Percentiles rank a stretch among this genome's conserved stretches.
phyloP scores from a whole-genome alignment of 1,140 invertebrate species.

The Gonatopus flavifemur region DNA sequence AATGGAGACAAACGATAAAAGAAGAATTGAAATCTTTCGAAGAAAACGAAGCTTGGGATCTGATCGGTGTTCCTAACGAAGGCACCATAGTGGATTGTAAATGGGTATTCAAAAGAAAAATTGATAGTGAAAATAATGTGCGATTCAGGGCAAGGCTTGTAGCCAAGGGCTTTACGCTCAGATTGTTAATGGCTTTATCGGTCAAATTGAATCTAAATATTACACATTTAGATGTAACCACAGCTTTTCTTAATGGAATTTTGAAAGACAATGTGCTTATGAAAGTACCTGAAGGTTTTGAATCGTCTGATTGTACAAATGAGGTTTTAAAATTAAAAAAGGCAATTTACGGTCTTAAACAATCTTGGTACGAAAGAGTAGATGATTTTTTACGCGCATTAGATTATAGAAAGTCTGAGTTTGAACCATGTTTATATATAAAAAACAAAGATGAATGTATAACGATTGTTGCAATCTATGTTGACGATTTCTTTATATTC shows the following conservation, averaged over 20 bases:
- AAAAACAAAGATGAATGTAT: constrained; percentile 41
- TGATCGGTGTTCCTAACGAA: constrained; percentile 17
- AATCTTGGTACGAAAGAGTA: no score
- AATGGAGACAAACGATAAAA: constrained; percentile 16
- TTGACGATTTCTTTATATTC: constrained; percentile 1
- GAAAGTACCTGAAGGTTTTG: constrained; percentile 44
- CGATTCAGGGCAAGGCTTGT: constrained; percentile 53
- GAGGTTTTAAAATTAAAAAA: constrained; percentile 39
- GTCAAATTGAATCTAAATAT: constrained; percentile 21
- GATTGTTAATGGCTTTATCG: constrained; percentile 27
- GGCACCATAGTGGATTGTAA: constrained; percentile 29
- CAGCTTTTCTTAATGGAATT: constrained; percentile 51
- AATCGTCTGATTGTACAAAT: constrained; percentile 7
- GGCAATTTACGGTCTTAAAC: constrained; percentile 50
- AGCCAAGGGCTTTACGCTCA: constrained; percentile 48
- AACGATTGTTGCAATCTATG: constrained; percentile 25
- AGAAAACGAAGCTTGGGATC: constrained; percentile 37
- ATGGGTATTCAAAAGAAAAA: constrained; percentile 49
- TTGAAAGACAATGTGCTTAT: constrained; percentile 48
- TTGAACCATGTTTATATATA: no score
- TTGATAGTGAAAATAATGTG: constrained; percentile 27
- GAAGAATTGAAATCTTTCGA: constrained; percentile 21
- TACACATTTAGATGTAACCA: no score
- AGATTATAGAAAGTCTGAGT: no score
- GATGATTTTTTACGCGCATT: no score